Base-by-base conservation (phyloP, 2,113 vertebrate genomes). In the Pollachius pollachius region DNA sequence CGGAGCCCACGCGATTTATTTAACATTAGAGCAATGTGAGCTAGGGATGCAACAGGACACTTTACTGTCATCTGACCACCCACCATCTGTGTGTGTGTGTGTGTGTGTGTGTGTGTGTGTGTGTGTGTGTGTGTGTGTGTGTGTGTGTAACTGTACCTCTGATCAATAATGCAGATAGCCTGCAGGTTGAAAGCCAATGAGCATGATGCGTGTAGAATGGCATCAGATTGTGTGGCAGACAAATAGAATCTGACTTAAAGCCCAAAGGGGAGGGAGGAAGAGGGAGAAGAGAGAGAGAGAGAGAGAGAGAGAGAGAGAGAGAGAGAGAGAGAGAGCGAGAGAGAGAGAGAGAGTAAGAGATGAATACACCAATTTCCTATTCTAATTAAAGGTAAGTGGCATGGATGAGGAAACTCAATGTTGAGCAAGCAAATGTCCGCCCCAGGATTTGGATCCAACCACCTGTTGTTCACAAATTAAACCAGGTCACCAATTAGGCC, bases 91-190 rank as follows among this genome's bases (percentile, higher is more conserved):
- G 41, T 76, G 69, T 71, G 48, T 64, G 69, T 56, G 41, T 63
- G 18, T 21, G 15, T 57, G 52, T 52, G 71, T 19, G 62, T 65
- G 72, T 69, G 58, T 52, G 34, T 58, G 27, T 62, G 60, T 57
- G 17, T 57, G 34, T 41, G 37, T 52, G 52, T 69, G 70, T 62
- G 67, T 72, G 73, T 74, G 72, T 27, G 65, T 65, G 54, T 74
- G 67, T 69, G 74, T 65, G 57, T 71, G 70, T 78, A 68, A 74
- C 65, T 54, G 57, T 64, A 71, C 54, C 74, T 78, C 48, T 61
- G 37, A 86, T 91, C 54, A 89, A 91, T 91, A 89, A 90, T 91
- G 77, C 74, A 91, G 70, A 83, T 69, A 68, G 65, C 75, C 68
- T 67, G 37, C 81, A 84, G 83, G 84, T 76, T 77, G 76, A 52